phyloP scores from a whole-genome alignment of 2,797 vertebrate species.

The Poeciliopsis turneri region DNA sequence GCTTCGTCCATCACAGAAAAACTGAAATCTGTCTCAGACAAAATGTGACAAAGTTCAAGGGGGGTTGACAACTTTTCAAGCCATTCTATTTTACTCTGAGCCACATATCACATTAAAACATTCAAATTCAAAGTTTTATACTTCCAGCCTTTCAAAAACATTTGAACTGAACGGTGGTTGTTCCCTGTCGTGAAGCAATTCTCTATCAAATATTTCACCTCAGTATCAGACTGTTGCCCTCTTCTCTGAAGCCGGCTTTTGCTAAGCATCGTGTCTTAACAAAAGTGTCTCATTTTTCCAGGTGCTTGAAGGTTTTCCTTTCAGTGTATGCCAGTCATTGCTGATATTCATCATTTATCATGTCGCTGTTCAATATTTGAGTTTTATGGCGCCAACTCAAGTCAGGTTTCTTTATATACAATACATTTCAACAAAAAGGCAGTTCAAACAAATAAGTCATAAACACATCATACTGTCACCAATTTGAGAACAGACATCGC shows the following conservation, averaged over 20 bases:
- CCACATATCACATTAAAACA: neutral
- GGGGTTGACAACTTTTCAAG: neutral
- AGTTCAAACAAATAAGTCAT: too few relatives aligned
- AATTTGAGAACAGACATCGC: too few relatives aligned
- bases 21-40: neutral
- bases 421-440: too few relatives aligned
- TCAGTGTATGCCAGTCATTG: conserved; percentile 13
- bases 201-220: conserved; percentile 65
- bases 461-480: too few relatives aligned
- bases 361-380: conserved; percentile 10
- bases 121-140: neutral
- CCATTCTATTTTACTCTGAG: neutral
- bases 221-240: conserved; percentile 64
- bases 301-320: conserved; percentile 3
- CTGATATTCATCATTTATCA: conserved; percentile 49
- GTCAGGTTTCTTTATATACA: too few relatives aligned
- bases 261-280: conserved; percentile 15
- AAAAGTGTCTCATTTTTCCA: neutral
- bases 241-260: conserved; percentile 49
- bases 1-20: neutral
- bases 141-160: neutral
- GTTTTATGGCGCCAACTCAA: neutral
- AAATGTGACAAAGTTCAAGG: neutral
- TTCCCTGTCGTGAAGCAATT: conserved; percentile 69
- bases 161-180: conserved; percentile 66